Base-by-base conservation (phyloP, 1,140 invertebrate species). In the Chironomus tepperi region DNA sequence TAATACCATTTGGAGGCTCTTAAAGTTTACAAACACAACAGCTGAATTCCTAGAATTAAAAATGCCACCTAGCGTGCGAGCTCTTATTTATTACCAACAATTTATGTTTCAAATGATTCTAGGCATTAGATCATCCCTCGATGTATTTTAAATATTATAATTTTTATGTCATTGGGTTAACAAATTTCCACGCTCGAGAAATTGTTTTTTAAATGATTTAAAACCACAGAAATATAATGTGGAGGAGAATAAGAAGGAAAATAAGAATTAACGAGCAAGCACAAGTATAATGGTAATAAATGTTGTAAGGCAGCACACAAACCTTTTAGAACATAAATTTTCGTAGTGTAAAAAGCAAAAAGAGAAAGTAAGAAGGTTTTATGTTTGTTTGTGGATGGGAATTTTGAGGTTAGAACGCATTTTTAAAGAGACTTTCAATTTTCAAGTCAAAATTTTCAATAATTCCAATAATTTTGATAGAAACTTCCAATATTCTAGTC, bases 131-230 rank as follows among this genome's bases (percentile, higher is more conserved):
- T 57, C 47, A 57, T 57, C 47, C 47, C 47, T n/a, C n/a, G 12
- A 57, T n/a, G n/a, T 34, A 57, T 57, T n/a, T n/a, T 57, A 57
- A 57, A 5, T 57, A n/a, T 57, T 57, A 57, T 57, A 57, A 12
- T 57, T 34, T 57, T 57, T 57, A 57, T 57, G 47, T 57, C 47
- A 57, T 57, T 57, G 47, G 47, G 47, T 57, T 57, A 57, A 57
- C 47, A 57, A 47, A 47, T 47, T 47, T 47, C 43, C 43, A 47
- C 43, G 43, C 43, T 10, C 47, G n/a, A 12, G 12, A 57, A 57
- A 57, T 57, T 12, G 47, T 57, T 57, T 57, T 15, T 57, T 57
- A 57, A 57, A 57, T 57, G 47, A 57, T 57, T 57, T 57, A 57
- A 57, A 57, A 57, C 47, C 47, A 57, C 47, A 57, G n/a, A 57